phyloP scores from a whole-genome alignment of 2,888 invertebrate species.

The Clitarchus hookeri region DNA sequence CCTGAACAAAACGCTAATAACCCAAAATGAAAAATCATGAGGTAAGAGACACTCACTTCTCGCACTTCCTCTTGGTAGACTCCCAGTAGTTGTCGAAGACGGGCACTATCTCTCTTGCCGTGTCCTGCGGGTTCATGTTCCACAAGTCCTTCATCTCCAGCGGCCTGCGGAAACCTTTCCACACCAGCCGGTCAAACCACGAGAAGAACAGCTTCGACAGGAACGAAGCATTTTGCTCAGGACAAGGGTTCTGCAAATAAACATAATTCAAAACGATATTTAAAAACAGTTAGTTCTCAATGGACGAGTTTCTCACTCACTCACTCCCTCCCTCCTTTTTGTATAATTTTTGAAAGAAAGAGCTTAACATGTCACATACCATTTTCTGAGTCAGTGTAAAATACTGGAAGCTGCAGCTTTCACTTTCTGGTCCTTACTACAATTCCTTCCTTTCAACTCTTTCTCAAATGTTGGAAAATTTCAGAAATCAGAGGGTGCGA shows the following conservation, averaged over 20 bases:
- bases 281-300: no score
- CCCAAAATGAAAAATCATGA: background rate
- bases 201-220: slow-evolving; percentile 83
- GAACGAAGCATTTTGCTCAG: slow-evolving; percentile 83
- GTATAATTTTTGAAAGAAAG: no score
- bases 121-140: slow-evolving; percentile 85
- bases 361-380: no score
- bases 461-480: no score
- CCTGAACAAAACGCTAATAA: no score
- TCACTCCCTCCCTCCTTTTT: no score
- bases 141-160: slow-evolving; percentile 84
- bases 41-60: slow-evolving; percentile 60
- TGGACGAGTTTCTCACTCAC: no score
- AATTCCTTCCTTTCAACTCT: no score
- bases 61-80: slow-evolving; percentile 66
- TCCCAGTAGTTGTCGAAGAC: slow-evolving; percentile 85
- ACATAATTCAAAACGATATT: slow-evolving; percentile 18
- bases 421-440: no score
- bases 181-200: slow-evolving; percentile 89
- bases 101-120: slow-evolving; percentile 77
- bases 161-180: slow-evolving; percentile 83
- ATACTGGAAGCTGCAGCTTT: no score
- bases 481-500: no score
- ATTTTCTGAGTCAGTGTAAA: no score
- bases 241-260: slow-evolving; percentile 76